Percentiles rank a stretch among this genome's conserved stretches.
Conservation (phyloP, 2,113 vertebrate genomes). For the Peromyscus leucopus region DNA sequence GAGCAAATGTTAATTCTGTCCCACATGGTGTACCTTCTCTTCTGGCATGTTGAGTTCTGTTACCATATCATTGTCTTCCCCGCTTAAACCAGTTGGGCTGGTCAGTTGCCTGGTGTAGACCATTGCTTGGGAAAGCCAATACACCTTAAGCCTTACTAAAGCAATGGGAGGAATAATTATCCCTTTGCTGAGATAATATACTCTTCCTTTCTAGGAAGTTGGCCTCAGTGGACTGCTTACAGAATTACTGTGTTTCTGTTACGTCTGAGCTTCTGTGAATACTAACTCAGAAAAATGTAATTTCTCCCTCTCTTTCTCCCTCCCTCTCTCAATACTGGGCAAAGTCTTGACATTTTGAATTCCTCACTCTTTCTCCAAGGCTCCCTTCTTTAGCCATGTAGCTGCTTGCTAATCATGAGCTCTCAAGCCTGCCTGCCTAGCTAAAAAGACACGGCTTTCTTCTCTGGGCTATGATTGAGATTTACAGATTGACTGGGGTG, state of each 20-base stretch:
- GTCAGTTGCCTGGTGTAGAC: background rate
- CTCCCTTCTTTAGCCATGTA: background rate
- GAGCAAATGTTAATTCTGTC: background rate
- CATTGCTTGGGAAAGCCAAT: background rate
- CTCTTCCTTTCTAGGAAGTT: no score
- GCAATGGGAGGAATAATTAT: background rate
- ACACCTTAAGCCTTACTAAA: background rate
- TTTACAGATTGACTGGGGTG: background rate
- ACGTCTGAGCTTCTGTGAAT: no score
- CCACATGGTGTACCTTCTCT: background rate
- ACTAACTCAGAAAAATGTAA: background rate
- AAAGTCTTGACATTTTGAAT: background rate
- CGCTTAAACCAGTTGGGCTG: background rate
- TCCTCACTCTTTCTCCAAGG: background rate
- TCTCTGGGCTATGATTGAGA: background rate
- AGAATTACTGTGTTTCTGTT: background rate
- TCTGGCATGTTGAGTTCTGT: background rate
- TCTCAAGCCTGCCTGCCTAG: background rate
- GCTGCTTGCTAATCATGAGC: background rate
- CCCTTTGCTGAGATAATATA: background rate
- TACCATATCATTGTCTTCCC: background rate
- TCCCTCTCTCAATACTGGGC: background rate
- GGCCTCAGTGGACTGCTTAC: background rate
- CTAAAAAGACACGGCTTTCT: background rate
- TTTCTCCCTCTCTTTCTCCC: fast-evolving